Evolutionary conservation across 2,797 vertebrate genomes (phyloP).

Genomic region (Acipenser oxyrinchus): DNA sequence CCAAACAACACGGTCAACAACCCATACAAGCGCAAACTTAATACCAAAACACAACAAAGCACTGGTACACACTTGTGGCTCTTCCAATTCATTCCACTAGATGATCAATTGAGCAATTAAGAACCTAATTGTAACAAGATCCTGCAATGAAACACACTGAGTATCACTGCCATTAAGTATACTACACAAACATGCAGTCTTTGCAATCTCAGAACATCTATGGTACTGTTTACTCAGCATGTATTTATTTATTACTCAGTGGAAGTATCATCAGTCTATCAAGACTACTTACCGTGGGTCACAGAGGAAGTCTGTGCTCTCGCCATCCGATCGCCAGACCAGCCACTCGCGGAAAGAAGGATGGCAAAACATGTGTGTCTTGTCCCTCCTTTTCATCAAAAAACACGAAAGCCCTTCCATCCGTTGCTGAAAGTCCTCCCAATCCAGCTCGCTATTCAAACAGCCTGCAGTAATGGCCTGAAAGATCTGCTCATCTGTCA

Average conservation of each 20-base stretch:
- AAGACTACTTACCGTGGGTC: constrained; percentile 77
- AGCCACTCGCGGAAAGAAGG: constrained; percentile 98
- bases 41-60: background rate
- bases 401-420: constrained; percentile 88
- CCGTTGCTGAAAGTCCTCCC: constrained; percentile 92
- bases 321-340: constrained; percentile 92
- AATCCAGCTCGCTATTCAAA: constrained; percentile 69
- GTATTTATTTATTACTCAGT: constrained; percentile 1
- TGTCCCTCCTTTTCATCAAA: constrained; percentile 85
- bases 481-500: constrained; percentile 96
- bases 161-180: background rate
- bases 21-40: background rate
- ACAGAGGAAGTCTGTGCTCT: constrained; percentile 89
- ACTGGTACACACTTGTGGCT: no score
- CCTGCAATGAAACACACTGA: no score
- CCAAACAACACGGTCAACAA: constrained; percentile 3
- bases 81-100: background rate
- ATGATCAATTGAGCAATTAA: no score
- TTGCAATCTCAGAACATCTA: background rate
- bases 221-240: background rate
- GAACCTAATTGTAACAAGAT: no score
- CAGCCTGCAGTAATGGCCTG: constrained; percentile 82
- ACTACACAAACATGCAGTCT: background rate
- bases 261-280: background rate
- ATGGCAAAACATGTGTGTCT: constrained; percentile 97